Percentiles rank a stretch among this genome's conserved stretches.
phyloP scores from a whole-genome alignment of 2,888 invertebrate genomes.

The Drosophila parthenogenetica region DNA sequence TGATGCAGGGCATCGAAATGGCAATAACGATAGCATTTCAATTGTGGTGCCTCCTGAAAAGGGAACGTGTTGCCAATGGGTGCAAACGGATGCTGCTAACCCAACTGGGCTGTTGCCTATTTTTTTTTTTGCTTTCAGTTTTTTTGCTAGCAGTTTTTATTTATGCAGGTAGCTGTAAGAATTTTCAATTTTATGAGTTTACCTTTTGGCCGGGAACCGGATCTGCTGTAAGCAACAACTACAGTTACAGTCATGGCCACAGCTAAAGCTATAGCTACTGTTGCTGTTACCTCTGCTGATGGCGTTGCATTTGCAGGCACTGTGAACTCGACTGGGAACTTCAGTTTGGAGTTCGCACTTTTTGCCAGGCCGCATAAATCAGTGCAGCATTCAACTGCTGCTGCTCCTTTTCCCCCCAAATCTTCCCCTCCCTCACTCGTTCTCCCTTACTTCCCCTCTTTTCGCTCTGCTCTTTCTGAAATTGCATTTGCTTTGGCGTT shows the following conservation, averaged over 20 bases:
- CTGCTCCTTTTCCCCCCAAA: background rate
- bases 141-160: constrained; percentile 27
- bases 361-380: constrained; percentile 70
- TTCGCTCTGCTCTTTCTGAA: constrained; percentile 27
- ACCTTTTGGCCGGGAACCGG: constrained; percentile 55
- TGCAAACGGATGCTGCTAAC: constrained; percentile 28
- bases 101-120: constrained; percentile 12
- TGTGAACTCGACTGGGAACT: constrained; percentile 43
- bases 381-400: constrained; percentile 50
- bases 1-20: constrained; percentile 54
- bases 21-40: constrained; percentile 73
- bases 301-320: constrained; percentile 1
- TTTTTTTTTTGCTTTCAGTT: constrained; percentile 9
- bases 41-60: constrained; percentile 53
- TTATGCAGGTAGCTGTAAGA: constrained; percentile 58
- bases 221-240: constrained; percentile 40
- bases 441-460: constrained; percentile 4
- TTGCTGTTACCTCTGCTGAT: constrained; percentile 12
- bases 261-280: constrained; percentile 11
- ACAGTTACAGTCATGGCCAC: constrained; percentile 1
- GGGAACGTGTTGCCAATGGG: constrained; percentile 10
- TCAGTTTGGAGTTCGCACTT: constrained; percentile 60
- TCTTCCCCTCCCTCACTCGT: constrained; percentile 8
- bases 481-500: constrained; percentile 66
- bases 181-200: constrained; percentile 74